Evolutionary conservation across 2,888 invertebrate species (phyloP).

Genomic region (Scelioninae gen. 2): DNA sequence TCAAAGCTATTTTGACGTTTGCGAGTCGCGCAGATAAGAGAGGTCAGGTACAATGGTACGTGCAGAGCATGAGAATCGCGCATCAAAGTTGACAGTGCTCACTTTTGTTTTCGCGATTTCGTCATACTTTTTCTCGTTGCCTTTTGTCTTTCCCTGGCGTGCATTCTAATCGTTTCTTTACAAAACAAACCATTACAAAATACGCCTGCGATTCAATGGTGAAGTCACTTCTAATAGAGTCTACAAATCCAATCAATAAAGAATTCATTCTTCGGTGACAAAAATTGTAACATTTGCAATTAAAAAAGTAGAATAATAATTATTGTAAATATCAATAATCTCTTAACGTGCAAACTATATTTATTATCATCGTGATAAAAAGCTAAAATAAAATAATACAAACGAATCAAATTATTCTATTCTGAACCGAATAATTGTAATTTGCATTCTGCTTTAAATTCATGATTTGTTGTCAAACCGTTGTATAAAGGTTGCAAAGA

Average conservation of each 20-base stretch:
- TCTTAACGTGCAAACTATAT: too few species aligned
- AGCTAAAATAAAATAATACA: too few species aligned
- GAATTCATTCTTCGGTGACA: neutral
- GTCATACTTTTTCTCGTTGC: slow-evolving; percentile 39
- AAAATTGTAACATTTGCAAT: too few species aligned
- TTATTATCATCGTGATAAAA: too few species aligned
- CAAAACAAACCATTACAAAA: slow-evolving; percentile 46
- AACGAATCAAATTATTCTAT: too few species aligned
- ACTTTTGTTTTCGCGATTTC: slow-evolving; percentile 58
- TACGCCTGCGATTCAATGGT: slow-evolving; percentile 28
- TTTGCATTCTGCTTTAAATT: too few species aligned
- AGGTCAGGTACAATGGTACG: slow-evolving; percentile 56
- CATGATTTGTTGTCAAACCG: too few species aligned
- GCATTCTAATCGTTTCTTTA: slow-evolving; percentile 44
- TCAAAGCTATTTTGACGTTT: slow-evolving; percentile 43
- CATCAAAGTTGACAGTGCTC: slow-evolving; percentile 50
- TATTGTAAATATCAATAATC: too few species aligned
- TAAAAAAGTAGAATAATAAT: too few species aligned
- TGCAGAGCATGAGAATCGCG: slow-evolving; percentile 49
- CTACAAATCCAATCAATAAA: slow-evolving; percentile 15
- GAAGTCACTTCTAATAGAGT: slow-evolving; percentile 45
- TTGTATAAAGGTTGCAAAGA: too few species aligned
- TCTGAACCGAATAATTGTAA: too few species aligned
- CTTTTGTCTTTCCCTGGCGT: slow-evolving; percentile 37
- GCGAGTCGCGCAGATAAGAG: slow-evolving; percentile 45